Conservation (phyloP, 2,888 invertebrate genomes). For the Cheilosia urbana region DNA sequence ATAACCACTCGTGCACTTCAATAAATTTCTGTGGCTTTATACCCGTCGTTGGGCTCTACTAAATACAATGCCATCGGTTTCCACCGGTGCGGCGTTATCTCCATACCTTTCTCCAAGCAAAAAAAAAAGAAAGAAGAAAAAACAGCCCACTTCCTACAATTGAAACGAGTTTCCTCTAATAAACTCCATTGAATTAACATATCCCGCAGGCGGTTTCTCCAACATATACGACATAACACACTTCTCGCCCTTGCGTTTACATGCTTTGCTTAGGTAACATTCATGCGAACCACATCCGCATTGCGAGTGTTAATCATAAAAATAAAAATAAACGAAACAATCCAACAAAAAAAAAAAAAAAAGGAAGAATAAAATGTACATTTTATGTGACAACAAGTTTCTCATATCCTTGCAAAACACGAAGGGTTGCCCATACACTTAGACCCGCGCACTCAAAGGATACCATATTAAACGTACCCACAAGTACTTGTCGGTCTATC, state of each 20-base stretch:
- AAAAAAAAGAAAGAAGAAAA: neutral
- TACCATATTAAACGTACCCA: slow-evolving; percentile 33
- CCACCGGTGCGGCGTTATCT: too few species aligned
- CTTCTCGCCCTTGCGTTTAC: slow-evolving; percentile 63
- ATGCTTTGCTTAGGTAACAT: slow-evolving; percentile 63
- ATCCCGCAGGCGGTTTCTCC: slow-evolving; percentile 15
- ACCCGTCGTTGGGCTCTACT: neutral
- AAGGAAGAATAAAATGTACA: slow-evolving; percentile 58
- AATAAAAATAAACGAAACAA: slow-evolving; percentile 27
- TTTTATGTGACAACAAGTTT: slow-evolving; percentile 70
- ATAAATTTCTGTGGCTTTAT: neutral
- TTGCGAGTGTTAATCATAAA: slow-evolving; percentile 72
- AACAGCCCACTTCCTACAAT: slow-evolving; percentile 9
- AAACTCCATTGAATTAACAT: slow-evolving; percentile 60
- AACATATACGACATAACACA: neutral
- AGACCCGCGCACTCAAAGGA: slow-evolving; percentile 15
- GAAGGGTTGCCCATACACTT: slow-evolving; percentile 1
- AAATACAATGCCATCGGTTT: neutral
- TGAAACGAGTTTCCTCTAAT: slow-evolving; percentile 47
- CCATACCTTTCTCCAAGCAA: neutral
- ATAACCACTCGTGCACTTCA: neutral
- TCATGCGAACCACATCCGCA: slow-evolving; percentile 72
- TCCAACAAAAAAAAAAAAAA: too few species aligned
- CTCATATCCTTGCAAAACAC: slow-evolving; percentile 32
- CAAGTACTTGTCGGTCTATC: slow-evolving; percentile 24